Base-by-base conservation (phyloP, 2,888 invertebrate genomes). In the Agonopterix arenella region DNA sequence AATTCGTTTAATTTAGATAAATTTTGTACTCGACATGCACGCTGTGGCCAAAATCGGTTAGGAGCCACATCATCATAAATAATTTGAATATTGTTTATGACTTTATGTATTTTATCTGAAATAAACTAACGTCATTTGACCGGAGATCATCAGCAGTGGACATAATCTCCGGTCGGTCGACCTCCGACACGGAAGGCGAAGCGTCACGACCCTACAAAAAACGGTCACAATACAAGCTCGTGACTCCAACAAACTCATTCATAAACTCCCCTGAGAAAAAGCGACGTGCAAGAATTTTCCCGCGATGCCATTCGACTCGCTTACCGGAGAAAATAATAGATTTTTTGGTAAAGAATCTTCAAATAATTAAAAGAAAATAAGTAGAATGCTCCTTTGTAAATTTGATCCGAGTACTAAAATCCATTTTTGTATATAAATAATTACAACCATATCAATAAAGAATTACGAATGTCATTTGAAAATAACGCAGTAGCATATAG, bases 141-240 rank as follows among this genome's bases (percentile, higher is more conserved):
- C 4, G 40, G 5, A 43, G 10, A 8, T 13, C 43, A 53, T 47
- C 11, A 48, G 28, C 68, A 70, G 55, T 76, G 79, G 76, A 68
- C 57, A 76, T 28, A 62, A 11, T 56, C 47, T 59, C 36, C 60
- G 52, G 45, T 59, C 57, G 59, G 50, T 60, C 81, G 76, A 83
- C 81, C 85, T 77, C 77, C 78, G 82, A 84, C 83, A 80, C 85
- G 81, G 80, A 79, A 82, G 80, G 73, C 66, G 54, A 66, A 64
- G 50, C 63, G 64, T 64, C 71, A 76, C 69, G 72, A 68, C 62
- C 62, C 52, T 28, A 72, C 71, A 84, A 86, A 84, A 81, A 84
- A 76, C 60, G 55, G 56, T 65, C 70, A 78, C 73, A 84, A 84
- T 64, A 64, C 62, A 44, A 53, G 49, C 51, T 79, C 86, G 85